phyloP scores from a whole-genome alignment of 2,113 vertebrate species.

The Gavia stellata region DNA sequence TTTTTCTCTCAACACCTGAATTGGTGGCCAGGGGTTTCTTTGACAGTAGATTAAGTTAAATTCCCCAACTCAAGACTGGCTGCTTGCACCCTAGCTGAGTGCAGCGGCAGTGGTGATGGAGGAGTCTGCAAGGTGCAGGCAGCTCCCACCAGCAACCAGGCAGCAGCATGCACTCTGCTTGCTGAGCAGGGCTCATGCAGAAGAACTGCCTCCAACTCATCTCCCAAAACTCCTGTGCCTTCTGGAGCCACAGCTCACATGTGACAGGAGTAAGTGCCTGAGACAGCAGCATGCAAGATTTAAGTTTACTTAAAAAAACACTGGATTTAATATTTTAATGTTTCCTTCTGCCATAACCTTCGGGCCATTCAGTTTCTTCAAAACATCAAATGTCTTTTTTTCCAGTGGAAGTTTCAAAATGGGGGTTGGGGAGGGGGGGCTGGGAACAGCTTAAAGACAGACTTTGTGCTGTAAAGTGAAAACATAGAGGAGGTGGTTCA shows the following conservation, averaged over 20 bases:
- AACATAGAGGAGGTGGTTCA: neutral
- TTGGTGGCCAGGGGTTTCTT: neutral
- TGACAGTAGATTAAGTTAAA: neutral
- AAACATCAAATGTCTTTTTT: neutral
- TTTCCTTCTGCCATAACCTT: neutral
- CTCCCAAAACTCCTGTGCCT: neutral
- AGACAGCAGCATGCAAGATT: neutral
- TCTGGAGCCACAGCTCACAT: fast-evolving
- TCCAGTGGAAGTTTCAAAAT: neutral
- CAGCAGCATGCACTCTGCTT: fast-evolving
- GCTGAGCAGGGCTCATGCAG: neutral
- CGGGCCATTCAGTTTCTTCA: neutral
- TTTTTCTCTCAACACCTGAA: neutral
- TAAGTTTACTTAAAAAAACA: neutral
- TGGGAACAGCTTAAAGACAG: neutral
- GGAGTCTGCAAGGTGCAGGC: neutral
- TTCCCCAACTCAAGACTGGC: fast-evolving
- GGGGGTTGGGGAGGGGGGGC: fast-evolving
- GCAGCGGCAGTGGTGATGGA: neutral
- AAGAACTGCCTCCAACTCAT: neutral
- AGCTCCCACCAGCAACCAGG: neutral
- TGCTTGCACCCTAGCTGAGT: neutral
- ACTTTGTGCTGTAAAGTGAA: neutral
- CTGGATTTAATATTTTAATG: neutral
- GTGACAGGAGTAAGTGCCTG: neutral